Evolutionary conservation across 1,140 invertebrate genomes (phyloP), one percentile per base, ranked within the genome.

Genomic region (Cherax quadricarinatus): DNA sequence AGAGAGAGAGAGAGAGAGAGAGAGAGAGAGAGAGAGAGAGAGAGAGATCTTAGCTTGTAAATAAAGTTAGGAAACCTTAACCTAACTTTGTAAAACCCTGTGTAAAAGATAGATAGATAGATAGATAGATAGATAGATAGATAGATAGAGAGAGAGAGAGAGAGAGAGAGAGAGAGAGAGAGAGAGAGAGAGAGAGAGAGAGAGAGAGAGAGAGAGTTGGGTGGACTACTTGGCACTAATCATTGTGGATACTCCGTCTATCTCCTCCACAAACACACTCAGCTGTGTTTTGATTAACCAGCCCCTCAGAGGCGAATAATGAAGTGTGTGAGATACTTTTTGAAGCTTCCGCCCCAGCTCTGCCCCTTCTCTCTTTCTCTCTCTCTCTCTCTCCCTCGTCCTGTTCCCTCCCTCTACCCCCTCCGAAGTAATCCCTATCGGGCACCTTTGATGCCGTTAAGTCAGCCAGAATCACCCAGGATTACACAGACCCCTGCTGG

Each of bases 401-500:
- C 12, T 48, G 57, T 60, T 57, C 62, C 60, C 62, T 73, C 57
- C 14, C 81, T 66, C 60, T 62, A 51, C 88, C 51, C 80, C 51
- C 48, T 73, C 89, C 66, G 5, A 3, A 9, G 49, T 80, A 51
- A 66, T 62, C 89, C 84, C 62, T 41, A n/a, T 84, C 89, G 89
- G 89, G 78, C 85, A 91, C 89, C 89, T 91, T 91, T 91, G 89
- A 91, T 80, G 84, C 57, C 60, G 89, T 70, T 70, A 91, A 91
- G 89, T 91, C 89, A 91, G 84, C 84, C 84, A 87, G 89, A 91
- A 91, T 86, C 89, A 80, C 84, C 62, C 24, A 30, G 84, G 89
- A 91, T 91, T 91, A 91, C 89, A 79, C 41, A 21, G 89, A 49
- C 53, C 83, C 51, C 62, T 81, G 81, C 81, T 41, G 30, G 81